Evolutionary conservation across 2,888 invertebrate genomes (phyloP), one percentile per base, ranked within the genome.

Genomic region (Dendrolimus pini): DNA sequence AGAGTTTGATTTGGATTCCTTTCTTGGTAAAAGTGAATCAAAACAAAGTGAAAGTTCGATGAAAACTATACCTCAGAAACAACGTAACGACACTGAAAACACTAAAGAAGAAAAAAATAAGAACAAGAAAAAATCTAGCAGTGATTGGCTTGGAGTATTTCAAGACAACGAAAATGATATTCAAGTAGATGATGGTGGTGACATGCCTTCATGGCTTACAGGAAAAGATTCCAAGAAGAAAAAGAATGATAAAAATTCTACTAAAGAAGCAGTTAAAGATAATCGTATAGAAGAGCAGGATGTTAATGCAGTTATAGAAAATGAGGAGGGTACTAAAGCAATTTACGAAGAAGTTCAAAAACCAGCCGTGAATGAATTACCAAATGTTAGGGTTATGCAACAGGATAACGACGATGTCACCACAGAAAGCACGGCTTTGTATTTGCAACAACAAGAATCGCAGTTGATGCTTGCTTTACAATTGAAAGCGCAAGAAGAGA

Each of bases 401-500:
- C 71, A 69, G 12, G 76, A 70, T 55, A 80, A 77, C 64, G 84
- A 87, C 59, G 83, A 92, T 63, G 74, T 93, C 54, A 86, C 91
- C 12, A 80, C 89, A 41, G 92, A 93, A 73, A 92, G 92, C 53
- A 89, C 92, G 1, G 80, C 92, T 9, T 73, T 93, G 41, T 92
- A 91, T 59, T 77, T 93, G 60, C 93, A 93, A 63, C 93, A 93
- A 65, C 93, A 93, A 69, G 93, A 93, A 74, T 91, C 93, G 0
- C 93, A 93, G 66, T 66, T 93, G 55, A 82, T 93, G 83, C 89
- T 93, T 54, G 93, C 93, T 9, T 74, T 93, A 63, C 93, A 93
- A 65, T 74, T 93, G 58, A 93, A 93, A 71, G 93, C 93, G 53
- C 93, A 93, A 66, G 93, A 93, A 69, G 93, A 93, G 66, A 92